Evolutionary conservation across 1,140 invertebrate genomes (phyloP), one percentile per base, ranked within the genome.

Genomic region (Adelges cooleyi): DNA sequence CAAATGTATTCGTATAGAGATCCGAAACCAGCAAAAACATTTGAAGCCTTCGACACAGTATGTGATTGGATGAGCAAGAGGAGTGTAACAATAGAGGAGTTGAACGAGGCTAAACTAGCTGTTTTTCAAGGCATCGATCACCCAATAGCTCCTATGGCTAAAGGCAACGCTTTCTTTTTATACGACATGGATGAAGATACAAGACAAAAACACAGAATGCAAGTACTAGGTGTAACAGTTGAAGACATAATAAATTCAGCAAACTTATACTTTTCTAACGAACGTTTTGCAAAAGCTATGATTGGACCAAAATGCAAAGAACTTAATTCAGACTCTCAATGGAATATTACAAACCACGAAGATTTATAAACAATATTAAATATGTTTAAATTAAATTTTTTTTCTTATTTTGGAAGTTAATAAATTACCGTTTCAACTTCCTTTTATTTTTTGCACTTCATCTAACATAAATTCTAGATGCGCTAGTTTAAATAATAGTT

Each of bases 91-190:
- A 68, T 80, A 8, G 72, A 76, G 27, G 80, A 86, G 68, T 72
- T 89, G 1, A 79, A 86, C 36, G 92, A 96, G 78, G 87, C 92
- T 0, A 96, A 95, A 75, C 74, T 97, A 15, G 84, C 87, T 3
- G 82, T 94, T n/a, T 86, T 96, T 68, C 90, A 95, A 73, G 79
- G 84, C 71, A 78, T 92, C 65, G 92, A 95, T 75, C 82, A 85
- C 22, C 92, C 93, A 0, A 77, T 90, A 4, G 78, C 90, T 0
- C 92, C 92, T 9, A 85, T 85, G 50, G 80, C 80, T 73, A 82
- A 86, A 71, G 92, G 92, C 1, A 75, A 85, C 46, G 77, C 79
- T 48, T 76, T 83, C 33, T 95, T 95, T 71, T 72, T 85, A 0
- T 80, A 83, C 68, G 82, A 83, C 11, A 73, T 94, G 22, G 84